phyloP scores from a whole-genome alignment of 1,140 invertebrate species.

The Mya arenaria region DNA sequence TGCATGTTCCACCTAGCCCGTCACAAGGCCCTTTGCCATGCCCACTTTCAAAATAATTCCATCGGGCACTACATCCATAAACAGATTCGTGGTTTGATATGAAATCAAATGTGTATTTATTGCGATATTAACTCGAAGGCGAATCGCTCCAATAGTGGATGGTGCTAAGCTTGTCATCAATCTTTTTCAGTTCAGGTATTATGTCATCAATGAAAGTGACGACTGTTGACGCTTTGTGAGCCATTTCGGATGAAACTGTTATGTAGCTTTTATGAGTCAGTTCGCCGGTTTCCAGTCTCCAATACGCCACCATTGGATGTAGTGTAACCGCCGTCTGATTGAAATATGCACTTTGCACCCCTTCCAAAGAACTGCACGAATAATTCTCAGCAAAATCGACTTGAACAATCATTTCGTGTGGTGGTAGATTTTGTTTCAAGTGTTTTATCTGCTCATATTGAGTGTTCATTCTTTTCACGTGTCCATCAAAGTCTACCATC shows the following conservation, averaged over 20 bases:
- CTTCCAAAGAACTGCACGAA: neutral
- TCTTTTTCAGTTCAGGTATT: conserved; percentile 29
- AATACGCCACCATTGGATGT: neutral
- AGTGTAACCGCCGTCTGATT: conserved; percentile 2
- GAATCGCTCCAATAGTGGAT: conserved; percentile 61
- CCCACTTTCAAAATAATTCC: conserved; percentile 59
- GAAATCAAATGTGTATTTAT: conserved; percentile 44
- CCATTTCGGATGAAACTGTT: conserved; percentile 32
- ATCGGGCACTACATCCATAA: neutral
- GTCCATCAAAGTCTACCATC: neutral
- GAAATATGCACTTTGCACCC: neutral
- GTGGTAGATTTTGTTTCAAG: neutral
- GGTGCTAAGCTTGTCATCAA: neutral
- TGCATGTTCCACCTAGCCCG: too few species aligned
- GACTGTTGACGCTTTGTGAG: conserved; percentile 36
- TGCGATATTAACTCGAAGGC: conserved; percentile 51
- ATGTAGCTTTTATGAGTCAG: conserved; percentile 8
- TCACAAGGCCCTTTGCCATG: conserved; percentile 65
- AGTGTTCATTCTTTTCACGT: neutral
- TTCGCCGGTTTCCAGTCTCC: neutral
- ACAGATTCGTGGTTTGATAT: conserved; percentile 33
- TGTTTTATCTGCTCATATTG: conserved; percentile 5
- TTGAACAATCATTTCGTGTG: conserved; percentile 3
- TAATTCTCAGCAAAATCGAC: conserved; percentile 35
- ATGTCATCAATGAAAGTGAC: neutral